Percentiles rank a stretch among this genome's conserved stretches.
These are phyloP conservation scores for Psittacara wagleri DNA, from an alignment of 2,113 vertebrate genomes.

Conservation along the genomic window DNA sequence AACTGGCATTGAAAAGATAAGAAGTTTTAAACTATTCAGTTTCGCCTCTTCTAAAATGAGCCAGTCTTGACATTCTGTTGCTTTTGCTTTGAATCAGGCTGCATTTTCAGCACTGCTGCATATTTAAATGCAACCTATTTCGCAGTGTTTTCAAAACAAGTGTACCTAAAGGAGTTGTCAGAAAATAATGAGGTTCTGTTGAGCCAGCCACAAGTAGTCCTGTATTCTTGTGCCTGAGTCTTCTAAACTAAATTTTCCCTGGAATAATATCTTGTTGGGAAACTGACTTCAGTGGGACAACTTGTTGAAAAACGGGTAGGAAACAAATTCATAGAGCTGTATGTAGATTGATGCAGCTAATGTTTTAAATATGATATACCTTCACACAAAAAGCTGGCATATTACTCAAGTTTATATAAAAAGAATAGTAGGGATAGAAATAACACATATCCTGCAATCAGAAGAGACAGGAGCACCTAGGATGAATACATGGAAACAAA, in stretches of 20 bases:
- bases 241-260: not conserved
- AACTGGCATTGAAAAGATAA: not conserved
- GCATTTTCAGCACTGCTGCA: not conserved
- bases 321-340: not conserved
- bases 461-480: not conserved
- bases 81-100: not conserved
- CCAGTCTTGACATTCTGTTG: not conserved
- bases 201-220: not conserved
- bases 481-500: not conserved
- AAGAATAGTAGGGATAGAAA: not conserved
- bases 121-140: conserved; percentile 25
- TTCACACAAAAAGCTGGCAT: not conserved
- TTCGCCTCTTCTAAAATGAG: not conserved
- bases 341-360: not conserved
- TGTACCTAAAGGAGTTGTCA: not conserved
- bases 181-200: not conserved
- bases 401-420: not conserved
- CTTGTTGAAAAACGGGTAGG: not conserved
- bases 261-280: not conserved
- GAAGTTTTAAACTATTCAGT: not conserved
- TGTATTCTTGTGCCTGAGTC: not conserved
- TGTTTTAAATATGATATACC: not conserved
- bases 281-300: not conserved
- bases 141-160: not conserved
- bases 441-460: not conserved